Percentiles rank a stretch among this genome's conserved stretches.
Evolutionary conservation across 1,140 invertebrate species (phyloP).

Genomic region (Drosophila paulistorum): DNA sequence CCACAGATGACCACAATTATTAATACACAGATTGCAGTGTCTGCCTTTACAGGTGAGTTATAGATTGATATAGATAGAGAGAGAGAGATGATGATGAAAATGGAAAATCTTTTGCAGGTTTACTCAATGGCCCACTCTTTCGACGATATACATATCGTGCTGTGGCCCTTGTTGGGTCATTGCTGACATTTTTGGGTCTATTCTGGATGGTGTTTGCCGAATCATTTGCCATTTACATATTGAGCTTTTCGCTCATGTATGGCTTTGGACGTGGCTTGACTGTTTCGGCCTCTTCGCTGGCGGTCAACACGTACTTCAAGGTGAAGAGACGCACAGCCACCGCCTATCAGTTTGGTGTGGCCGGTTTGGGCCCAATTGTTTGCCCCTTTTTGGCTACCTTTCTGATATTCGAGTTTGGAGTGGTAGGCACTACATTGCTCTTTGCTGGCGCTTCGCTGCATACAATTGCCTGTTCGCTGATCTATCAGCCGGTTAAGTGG

Average conservation of each 20-base stretch:
- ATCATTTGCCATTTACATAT: conserved; percentile 85
- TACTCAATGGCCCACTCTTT: conserved; percentile 87
- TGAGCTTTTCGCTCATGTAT: conserved; percentile 86
- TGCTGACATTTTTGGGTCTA: conserved; percentile 85
- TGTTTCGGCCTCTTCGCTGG: conserved; percentile 85
- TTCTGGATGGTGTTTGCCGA: conserved; percentile 85
- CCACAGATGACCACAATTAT: conserved; percentile 87
- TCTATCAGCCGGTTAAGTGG: conserved; percentile 87
- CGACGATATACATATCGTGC: conserved; percentile 86
- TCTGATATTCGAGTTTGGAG: conserved; percentile 84
- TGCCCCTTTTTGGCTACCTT: conserved; percentile 85
- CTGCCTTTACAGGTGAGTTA: conserved; percentile 83
- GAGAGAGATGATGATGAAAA: neutral
- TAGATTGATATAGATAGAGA: too few relatives aligned
- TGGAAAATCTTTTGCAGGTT: conserved; percentile 80
- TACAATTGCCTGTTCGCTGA: conserved; percentile 85
- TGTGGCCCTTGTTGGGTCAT: conserved; percentile 85
- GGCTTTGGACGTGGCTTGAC: conserved; percentile 86
- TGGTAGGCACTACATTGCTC: conserved; percentile 85
- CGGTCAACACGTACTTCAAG: conserved; percentile 86
- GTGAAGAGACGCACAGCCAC: conserved; percentile 85
- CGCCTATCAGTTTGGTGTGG: conserved; percentile 85
- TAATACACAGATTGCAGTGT: conserved; percentile 87
- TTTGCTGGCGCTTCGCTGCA: conserved; percentile 85
- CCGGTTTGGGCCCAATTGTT: conserved; percentile 85